Evolutionary conservation across 2,113 vertebrate genomes (phyloP).

Genomic region (Podilymbus podiceps): DNA sequence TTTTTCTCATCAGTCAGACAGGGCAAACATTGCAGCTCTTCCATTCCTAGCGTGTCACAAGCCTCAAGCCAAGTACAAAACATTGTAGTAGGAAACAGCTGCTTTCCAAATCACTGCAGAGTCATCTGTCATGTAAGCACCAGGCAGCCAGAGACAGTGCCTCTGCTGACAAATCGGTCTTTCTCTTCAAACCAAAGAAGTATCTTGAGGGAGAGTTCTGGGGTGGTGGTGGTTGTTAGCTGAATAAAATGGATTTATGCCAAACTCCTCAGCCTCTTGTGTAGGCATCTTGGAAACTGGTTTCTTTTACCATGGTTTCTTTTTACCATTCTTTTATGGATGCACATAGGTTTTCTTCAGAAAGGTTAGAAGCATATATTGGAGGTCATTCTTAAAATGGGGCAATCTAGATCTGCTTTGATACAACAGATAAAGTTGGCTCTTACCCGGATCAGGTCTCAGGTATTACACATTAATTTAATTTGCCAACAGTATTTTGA

Average conservation of each 20-base stretch:
- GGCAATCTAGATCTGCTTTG: background rate
- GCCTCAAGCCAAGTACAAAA: constrained; percentile 43
- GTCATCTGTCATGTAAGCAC: background rate
- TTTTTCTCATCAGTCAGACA: background rate
- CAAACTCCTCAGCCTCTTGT: background rate
- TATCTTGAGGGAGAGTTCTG: background rate
- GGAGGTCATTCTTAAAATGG: too few relatives aligned
- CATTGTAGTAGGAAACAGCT: background rate
- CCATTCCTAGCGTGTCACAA: background rate
- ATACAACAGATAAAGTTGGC: background rate
- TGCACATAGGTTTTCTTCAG: background rate
- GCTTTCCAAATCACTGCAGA: constrained; percentile 17
- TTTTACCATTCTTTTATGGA: too few relatives aligned
- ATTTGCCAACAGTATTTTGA: background rate
- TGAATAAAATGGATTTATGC: background rate
- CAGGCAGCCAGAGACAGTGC: background rate
- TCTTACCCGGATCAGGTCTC: background rate
- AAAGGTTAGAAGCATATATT: background rate
- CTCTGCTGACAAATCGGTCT: constrained; percentile 34
- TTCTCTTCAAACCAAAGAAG: background rate
- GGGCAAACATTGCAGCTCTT: background rate
- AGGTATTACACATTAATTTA: background rate
- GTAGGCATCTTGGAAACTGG: background rate
- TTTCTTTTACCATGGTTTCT: background rate
- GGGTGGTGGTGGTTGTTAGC: background rate